These are phyloP conservation scores for Nasonia longicornis DNA, from an alignment of 1,140 invertebrate genomes.

Conservation along the genomic window DNA sequence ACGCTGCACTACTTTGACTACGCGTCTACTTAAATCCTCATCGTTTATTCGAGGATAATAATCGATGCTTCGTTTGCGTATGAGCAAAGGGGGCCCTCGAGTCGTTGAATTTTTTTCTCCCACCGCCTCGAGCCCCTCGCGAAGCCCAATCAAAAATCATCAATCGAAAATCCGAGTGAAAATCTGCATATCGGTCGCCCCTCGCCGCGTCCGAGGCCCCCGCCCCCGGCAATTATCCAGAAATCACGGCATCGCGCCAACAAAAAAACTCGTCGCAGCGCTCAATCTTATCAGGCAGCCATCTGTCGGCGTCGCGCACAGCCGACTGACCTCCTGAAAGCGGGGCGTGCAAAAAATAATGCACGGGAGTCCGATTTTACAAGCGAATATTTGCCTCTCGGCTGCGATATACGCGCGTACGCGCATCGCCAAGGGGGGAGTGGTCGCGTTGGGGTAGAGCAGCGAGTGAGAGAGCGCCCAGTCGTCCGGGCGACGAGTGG, in stretches of 20 bases:
- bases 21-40: neutral
- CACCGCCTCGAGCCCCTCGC: neutral
- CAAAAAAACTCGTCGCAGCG: neutral
- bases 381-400: neutral
- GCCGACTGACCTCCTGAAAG: conserved; percentile 20
- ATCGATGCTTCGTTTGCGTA: neutral
- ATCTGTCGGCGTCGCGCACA: conserved; percentile 31
- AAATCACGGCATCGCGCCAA: neutral
- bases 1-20: neutral
- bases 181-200: conserved; percentile 16
- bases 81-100: neutral
- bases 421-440: conserved; percentile 4
- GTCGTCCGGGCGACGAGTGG: conserved; percentile 8
- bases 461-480: neutral
- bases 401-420: neutral
- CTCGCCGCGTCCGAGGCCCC: neutral
- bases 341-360: neutral
- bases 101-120: neutral
- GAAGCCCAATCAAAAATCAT: neutral
- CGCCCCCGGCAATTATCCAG: neutral
- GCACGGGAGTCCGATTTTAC: neutral
- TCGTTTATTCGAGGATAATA: neutral
- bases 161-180: neutral
- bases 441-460: conserved; percentile 28
- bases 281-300: conserved; percentile 33